Base-by-base conservation (phyloP, 23 tunicate genomes). In the Oikopleura albicans region DNA sequence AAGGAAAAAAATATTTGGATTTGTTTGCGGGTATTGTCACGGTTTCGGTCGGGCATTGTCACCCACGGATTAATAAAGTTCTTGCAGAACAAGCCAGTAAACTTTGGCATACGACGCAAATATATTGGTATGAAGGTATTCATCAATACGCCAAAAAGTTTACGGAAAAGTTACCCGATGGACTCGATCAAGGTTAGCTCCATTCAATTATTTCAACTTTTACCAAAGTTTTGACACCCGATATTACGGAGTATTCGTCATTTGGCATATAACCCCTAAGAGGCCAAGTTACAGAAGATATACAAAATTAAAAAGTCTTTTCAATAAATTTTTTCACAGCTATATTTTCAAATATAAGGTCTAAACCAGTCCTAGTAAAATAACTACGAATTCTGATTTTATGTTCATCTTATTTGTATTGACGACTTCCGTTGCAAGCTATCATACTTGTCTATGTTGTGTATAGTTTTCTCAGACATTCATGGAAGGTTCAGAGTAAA, bases 21-120 rank as follows among this genome's bases (percentile, higher is more conserved):
- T 39, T 95, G 86, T 95, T 95, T 63, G 92, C 88, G 39, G 99
- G 99, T 37, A 95, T 95, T 34, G 96, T 87, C 0, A 95, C 99
- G 1, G 90, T 95, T 37, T 84, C 92, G 35, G 99, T 95, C 40
- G 99, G 99, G 0, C 99, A 95, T 76, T 95, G 99, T 41, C 99
- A 95, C 83, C 92, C 96, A 39, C 87, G 83, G 27, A 90, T 95
- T 0, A 40, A 2, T 76, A 88, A 84, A 34, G 90, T 86, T 27
- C 66, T 92, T 1, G 85, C 41, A 39, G 57, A 85, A 28, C 99
- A 95, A 76, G 1, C 87, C 83, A 86, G 84, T 56, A 84, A 56
- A 39, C 41, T 95, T 39, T 95, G 99, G 99, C 99, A 95, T 86
- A 95, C 99, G 40, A 87, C 99, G 12, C 84, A 84, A 35, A 84